phyloP scores from a whole-genome alignment of 2,888 invertebrate genomes.

The Agrochola macilenta region DNA sequence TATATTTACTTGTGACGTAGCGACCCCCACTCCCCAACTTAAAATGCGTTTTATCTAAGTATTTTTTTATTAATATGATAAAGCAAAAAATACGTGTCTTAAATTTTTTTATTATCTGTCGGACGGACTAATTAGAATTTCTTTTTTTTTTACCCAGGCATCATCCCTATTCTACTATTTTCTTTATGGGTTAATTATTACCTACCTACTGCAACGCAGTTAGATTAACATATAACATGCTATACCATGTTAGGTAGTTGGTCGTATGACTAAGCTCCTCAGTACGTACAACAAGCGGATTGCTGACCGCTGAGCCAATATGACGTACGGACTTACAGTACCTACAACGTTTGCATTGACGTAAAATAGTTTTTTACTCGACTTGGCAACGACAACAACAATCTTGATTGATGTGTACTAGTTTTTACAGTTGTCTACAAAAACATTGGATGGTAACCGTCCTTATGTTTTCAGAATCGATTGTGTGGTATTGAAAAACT shows the following conservation, averaged over 20 bases:
- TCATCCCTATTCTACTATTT: too few species aligned
- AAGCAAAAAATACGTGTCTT: too few species aligned
- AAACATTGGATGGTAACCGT: slow-evolving; percentile 12
- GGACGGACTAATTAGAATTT: too few species aligned
- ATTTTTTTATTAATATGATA: too few species aligned
- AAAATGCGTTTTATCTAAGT: too few species aligned
- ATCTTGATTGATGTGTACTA: slow-evolving; percentile 41
- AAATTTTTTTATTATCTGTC: too few species aligned
- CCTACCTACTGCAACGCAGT: too few species aligned
- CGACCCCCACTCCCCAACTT: too few species aligned
- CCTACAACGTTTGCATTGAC: slow-evolving; percentile 44
- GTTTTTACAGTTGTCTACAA: slow-evolving; percentile 28
- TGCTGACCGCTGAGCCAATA: slow-evolving; percentile 26
- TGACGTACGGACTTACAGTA: slow-evolving; percentile 34
- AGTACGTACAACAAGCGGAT: slow-evolving; percentile 14
- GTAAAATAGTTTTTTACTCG: slow-evolving; percentile 42
- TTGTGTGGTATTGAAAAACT: slow-evolving; percentile 1
- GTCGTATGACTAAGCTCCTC: slow-evolving; percentile 32
- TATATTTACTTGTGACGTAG: too few species aligned
- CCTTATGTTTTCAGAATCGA: slow-evolving; percentile 26
- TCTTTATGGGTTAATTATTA: too few species aligned
- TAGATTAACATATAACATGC: neutral
- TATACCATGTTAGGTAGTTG: slow-evolving; percentile 6
- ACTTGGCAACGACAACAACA: slow-evolving; percentile 45
- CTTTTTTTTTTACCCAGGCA: too few species aligned